Base-by-base conservation (phyloP, 2,113 vertebrate genomes). In the Catharus fuscescens region DNA sequence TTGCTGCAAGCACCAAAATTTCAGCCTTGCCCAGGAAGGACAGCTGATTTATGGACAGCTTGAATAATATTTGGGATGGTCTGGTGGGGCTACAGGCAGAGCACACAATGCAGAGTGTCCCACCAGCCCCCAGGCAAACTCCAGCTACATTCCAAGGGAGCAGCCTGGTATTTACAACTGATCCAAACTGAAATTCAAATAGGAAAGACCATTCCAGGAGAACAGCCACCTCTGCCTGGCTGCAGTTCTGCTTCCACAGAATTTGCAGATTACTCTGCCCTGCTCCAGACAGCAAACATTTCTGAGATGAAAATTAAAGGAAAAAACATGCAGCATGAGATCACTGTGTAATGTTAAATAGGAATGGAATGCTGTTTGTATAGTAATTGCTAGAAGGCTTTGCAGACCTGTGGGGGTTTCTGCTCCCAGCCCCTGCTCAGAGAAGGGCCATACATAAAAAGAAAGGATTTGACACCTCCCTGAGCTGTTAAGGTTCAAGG, bases 161-260 rank as follows among this genome's bases (percentile, higher is more conserved):
- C 92, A 92, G 89, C 28, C 92, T 98, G 98, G 67, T 98, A 98
- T 98, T 99, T 98, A 98, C 98, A 97, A 72, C 81, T 61, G 88
- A 95, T 92, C 95, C 64, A 95, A 98, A 98, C 97, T 98, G 98
- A 98, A 98, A 98, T 89, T 95, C 89, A 96, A 94, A 97, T 56
- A 97, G 95, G 94, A 97, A 94, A 93, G 57, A 86, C 69, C 64
- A 92, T 44, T 82, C 71, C 91, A 67, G 71, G 89, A 96, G 94
- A 86, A 89, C 73, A 83, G 70, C 56, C 79, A 61, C 31, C 44
- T 77, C 62, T 82, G 61, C 78, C 80, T 64, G 61, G 64, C 77
- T 73, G 36, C 69, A 48, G 60, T 52, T 38, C 44, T 74, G 76
- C 90, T 86, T 67, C 70, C 64, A 47, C 17, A 62, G 76, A 79